Percentiles rank a stretch among this genome's conserved stretches.
phyloP scores from a whole-genome alignment of 92 coral and sea anemone genomes.

The Pocillopora meandrina region DNA sequence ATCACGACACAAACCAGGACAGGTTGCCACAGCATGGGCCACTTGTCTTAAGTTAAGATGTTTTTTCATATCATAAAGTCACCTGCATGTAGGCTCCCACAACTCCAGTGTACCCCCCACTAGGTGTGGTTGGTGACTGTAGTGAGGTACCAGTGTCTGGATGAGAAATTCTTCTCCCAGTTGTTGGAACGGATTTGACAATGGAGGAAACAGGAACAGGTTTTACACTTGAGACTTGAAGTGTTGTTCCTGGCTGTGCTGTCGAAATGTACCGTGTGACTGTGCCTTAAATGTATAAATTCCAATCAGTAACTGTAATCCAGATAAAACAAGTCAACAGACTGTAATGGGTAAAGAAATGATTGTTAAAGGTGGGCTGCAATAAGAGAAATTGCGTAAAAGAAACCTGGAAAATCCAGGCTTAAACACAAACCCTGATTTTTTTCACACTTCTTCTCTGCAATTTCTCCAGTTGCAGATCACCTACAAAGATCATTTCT shows the following conservation, averaged over 20 bases:
- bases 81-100: constrained; percentile 89
- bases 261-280: constrained; percentile 62
- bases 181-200: constrained; percentile 54
- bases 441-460: too few species aligned
- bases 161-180: constrained; percentile 65
- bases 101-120: constrained; percentile 69
- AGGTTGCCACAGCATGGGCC: not conserved
- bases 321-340: too few species aligned
- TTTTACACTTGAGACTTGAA: constrained; percentile 48
- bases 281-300: constrained; percentile 15
- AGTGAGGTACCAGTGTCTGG: constrained; percentile 51
- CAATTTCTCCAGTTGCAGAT: too few species aligned
- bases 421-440: too few species aligned
- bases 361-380: too few species aligned
- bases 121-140: constrained; percentile 69
- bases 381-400: too few species aligned
- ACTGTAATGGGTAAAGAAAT: too few species aligned
- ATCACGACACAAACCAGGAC: not conserved
- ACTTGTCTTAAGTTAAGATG: too few species aligned
- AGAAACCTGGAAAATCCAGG: too few species aligned
- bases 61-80: not conserved
- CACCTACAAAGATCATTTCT: too few species aligned
- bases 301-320: not conserved
- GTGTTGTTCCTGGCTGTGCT: constrained; percentile 54
- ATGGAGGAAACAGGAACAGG: constrained; percentile 41